These are phyloP conservation scores for Cyphomyrmex costatus DNA, from an alignment of 1,140 invertebrate genomes.

Conservation along the genomic window DNA sequence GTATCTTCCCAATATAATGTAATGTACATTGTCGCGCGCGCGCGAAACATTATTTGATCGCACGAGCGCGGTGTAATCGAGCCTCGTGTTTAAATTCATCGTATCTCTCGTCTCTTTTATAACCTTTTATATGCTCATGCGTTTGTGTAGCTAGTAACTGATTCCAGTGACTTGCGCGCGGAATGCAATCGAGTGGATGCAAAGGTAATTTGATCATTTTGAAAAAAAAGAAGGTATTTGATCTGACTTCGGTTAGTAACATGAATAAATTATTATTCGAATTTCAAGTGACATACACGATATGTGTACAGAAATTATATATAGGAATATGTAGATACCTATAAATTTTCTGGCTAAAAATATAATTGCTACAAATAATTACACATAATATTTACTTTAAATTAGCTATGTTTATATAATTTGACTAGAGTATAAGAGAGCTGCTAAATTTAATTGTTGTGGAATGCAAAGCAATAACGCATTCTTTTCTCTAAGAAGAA, in stretches of 20 bases:
- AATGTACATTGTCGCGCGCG: not conserved
- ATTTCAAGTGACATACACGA: not conserved
- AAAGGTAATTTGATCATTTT: constrained; percentile 49
- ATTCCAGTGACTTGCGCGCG: constrained; percentile 36
- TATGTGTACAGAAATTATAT: not conserved
- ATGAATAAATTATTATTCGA: not conserved
- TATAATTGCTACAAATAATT: not conserved
- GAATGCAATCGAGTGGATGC: constrained; percentile 22
- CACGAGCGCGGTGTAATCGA: not conserved
- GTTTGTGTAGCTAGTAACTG: constrained; percentile 33
- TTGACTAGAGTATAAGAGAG: not conserved
- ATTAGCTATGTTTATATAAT: not conserved
- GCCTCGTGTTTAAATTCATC: constrained; percentile 51
- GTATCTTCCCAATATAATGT: no score
- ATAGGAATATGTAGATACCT: no score
- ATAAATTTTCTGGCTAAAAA: not conserved
- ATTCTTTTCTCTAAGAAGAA: not conserved
- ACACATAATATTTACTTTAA: not conserved
- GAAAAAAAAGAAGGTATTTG: constrained; percentile 4
- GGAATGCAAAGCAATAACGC: not conserved
- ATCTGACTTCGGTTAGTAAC: not conserved
- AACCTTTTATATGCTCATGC: not conserved
- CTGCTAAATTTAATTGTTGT: not conserved
- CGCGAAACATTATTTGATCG: constrained; percentile 1
- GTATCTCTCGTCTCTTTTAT: not conserved